A percentile compares a stretch with the other conserved stretches of the same genome.
Conservation (phyloP, 2,113 vertebrate species). For the Rhegmatorhina hoffmannsi region DNA sequence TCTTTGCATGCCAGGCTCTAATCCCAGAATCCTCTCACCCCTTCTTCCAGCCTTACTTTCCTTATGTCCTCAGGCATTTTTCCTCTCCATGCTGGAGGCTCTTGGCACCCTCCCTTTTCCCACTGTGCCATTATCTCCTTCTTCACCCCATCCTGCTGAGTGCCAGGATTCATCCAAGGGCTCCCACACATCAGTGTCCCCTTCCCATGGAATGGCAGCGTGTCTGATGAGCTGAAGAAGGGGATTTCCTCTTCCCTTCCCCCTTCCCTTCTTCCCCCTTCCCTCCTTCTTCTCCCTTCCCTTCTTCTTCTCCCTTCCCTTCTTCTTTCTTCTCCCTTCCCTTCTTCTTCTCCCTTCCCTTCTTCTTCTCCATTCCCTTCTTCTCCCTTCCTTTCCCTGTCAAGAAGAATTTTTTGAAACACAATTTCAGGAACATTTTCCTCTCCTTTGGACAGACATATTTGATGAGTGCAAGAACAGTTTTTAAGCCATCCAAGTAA, state of each 20-base stretch:
- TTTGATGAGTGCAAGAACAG: neutral
- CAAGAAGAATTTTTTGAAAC: neutral
- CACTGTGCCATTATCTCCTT: neutral
- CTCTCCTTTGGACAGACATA: neutral
- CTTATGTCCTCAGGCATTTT: neutral
- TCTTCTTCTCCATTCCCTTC: neutral
- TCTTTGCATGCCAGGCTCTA: neutral
- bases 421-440: neutral
- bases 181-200: rapidly evolving
- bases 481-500: neutral
- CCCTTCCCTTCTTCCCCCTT: no score
- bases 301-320: neutral
- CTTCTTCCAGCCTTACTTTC: neutral
- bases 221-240: neutral
- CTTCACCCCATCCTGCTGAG: neutral
- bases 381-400: neutral
- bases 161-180: neutral
- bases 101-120: neutral
- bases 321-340: no score
- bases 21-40: neutral
- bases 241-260: no score
- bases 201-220: neutral
- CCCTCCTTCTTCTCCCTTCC: no score
- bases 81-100: rapidly evolving
- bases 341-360: no score